phyloP scores from a whole-genome alignment of 2,888 invertebrate species.

The Tenthredo notha region DNA sequence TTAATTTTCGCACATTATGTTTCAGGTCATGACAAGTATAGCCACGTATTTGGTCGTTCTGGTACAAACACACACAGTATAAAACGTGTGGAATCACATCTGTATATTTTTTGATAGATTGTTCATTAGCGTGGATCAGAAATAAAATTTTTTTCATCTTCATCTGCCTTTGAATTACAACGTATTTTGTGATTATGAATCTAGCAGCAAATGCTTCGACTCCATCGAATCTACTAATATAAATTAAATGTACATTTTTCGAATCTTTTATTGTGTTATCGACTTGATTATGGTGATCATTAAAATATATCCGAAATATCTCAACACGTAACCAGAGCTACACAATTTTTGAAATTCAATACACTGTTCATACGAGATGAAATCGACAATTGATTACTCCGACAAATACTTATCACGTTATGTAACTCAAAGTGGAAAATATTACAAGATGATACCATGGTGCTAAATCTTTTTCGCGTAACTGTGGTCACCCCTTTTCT shows the following conservation, averaged over 20 bases:
- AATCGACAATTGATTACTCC: too few relatives aligned
- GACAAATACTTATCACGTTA: too few relatives aligned
- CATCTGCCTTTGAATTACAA: not conserved
- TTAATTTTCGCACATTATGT: not conserved
- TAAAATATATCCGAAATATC: not conserved
- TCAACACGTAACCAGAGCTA: not conserved
- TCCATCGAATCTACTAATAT: not conserved
- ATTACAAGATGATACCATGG: too few relatives aligned
- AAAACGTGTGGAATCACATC: not conserved
- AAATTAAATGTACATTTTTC: not conserved
- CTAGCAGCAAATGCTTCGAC: too few relatives aligned
- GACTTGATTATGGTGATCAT: not conserved
- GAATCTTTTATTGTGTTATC: not conserved
- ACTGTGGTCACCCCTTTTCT: too few relatives aligned
- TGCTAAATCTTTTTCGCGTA: too few relatives aligned
- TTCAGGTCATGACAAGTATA: conserved; percentile 31
- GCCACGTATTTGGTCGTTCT: conserved; percentile 49
- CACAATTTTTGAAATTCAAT: not conserved
- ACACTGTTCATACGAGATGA: too few relatives aligned
- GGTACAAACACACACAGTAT: conserved; percentile 3
- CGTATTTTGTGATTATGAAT: too few relatives aligned
- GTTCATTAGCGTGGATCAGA: too few relatives aligned
- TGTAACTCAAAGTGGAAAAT: too few relatives aligned
- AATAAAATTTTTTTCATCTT: not conserved
- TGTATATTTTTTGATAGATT: too few relatives aligned